These are phyloP conservation scores for Helicolenus hilgendorfi DNA, from an alignment of 2,797 vertebrate genomes.

Conservation along the genomic window DNA sequence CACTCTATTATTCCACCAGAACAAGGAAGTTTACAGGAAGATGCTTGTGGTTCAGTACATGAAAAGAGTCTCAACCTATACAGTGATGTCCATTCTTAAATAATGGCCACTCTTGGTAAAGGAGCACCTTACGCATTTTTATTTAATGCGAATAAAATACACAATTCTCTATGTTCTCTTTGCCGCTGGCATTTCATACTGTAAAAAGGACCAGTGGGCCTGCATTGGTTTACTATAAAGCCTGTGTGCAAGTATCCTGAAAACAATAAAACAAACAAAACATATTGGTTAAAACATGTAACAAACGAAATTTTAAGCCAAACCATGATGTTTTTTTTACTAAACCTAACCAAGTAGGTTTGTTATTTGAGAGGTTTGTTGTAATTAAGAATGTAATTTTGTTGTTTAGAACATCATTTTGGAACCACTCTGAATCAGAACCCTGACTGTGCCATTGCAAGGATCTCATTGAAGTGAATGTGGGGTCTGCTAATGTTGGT, in stretches of 20 bases:
- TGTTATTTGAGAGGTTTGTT: no score
- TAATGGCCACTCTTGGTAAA: neutral
- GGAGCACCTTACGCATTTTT: neutral
- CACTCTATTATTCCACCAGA: conserved; percentile 32
- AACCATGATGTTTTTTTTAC: neutral
- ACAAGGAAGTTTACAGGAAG: conserved; percentile 18
- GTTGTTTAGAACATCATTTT: neutral
- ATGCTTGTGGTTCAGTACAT: neutral
- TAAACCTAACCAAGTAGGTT: neutral
- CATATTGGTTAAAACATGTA: neutral
- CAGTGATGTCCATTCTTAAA: neutral
- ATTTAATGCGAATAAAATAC: neutral
- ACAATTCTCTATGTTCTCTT: neutral
- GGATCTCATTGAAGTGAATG: neutral
- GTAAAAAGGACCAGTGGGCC: neutral
- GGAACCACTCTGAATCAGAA: neutral
- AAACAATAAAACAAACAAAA: neutral
- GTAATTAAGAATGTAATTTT: neutral
- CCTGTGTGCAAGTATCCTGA: neutral
- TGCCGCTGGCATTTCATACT: neutral
- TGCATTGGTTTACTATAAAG: neutral
- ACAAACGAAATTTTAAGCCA: neutral
- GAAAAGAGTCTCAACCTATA: neutral
- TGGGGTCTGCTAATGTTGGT: neutral
- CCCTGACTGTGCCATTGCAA: neutral